Evolutionary conservation across 2,113 vertebrate species (phyloP), one percentile per base, ranked within the genome.

Genomic region (Halichoeres trimaculatus): DNA sequence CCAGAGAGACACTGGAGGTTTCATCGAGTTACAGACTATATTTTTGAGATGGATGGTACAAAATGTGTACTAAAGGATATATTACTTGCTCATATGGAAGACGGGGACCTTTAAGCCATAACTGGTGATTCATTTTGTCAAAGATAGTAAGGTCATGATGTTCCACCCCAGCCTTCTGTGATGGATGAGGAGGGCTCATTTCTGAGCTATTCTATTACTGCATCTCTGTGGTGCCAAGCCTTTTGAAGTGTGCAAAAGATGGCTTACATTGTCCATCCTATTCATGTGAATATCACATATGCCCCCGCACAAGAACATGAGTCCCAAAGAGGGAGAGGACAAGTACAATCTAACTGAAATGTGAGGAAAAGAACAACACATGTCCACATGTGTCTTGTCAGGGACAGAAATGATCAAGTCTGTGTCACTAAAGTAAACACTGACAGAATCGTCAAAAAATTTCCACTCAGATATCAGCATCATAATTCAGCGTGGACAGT

Each of bases 161-260:
- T 40, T 72, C 68, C 43, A 64, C 20, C 51, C 10, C 5, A 73
- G 57, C 50, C 38, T 4, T 36, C 68, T 45, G 71, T 79, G 72
- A 78, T 72, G 54, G 63, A 86, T 41, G 70, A 78, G 40, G 54
- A 70, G 20, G 36, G 34, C 23, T 75, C 22, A 47, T 74, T 78
- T 63, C 56, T 70, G 51, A 72, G 50, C 50, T 76, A 30, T 26
- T 76, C 9, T 59, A 47, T 61, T 67, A 24, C 53, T 50, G 41
- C 1, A 19, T 59, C 68, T 73, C 65, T 35, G 54, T 48, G 16
- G 26, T 38, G 48, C 24, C 43, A 23, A 45, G 45, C 13, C 48
- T 56, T 19, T 70, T 19, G n/a, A 30, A 45, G 51, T 66, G 40
- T 36, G 26, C 24, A 48, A 40, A 71, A 20, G 22, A 61, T 35